Evolutionary conservation across 2,797 vertebrate species (phyloP).

Genomic region (Chaetodon trifasciatus): DNA sequence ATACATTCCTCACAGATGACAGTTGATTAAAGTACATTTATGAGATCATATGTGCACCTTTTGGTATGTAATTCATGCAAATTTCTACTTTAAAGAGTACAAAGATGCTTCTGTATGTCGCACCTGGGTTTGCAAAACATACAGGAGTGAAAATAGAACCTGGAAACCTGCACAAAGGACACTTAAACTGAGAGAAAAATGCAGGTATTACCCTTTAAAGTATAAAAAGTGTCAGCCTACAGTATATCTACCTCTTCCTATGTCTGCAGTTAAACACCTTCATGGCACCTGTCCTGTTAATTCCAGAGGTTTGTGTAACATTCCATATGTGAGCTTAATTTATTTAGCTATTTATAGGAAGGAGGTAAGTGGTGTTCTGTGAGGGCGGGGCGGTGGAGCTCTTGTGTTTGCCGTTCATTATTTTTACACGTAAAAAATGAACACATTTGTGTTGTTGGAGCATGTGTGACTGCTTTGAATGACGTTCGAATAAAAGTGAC

Average conservation of each 20-base stretch:
- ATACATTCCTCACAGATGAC: not conserved
- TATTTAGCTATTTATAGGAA: constrained; percentile 49
- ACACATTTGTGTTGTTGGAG: not conserved
- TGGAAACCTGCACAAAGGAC: not conserved
- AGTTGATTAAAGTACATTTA: not conserved
- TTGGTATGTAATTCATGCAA: not conserved
- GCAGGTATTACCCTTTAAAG: not conserved
- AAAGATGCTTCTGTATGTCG: not conserved
- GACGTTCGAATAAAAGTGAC: constrained; percentile 11
- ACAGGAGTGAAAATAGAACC: not conserved
- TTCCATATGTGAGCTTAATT: constrained; percentile 22
- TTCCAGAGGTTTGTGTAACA: not conserved
- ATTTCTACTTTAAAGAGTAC: no score
- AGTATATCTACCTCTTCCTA: constrained; percentile 51
- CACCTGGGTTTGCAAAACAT: not conserved
- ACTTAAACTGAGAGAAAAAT: no score
- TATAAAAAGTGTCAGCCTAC: not conserved
- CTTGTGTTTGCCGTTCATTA: not conserved
- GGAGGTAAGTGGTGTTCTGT: accelerated
- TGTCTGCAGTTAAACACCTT: not conserved
- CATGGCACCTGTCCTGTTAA: not conserved
- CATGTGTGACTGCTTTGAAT: constrained; percentile 18
- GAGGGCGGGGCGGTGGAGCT: not conserved
- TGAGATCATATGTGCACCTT: not conserved
- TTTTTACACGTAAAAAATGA: not conserved